These are phyloP conservation scores for Dascillus cervinus DNA, from an alignment of 2,888 invertebrate species.

Conservation along the genomic window DNA sequence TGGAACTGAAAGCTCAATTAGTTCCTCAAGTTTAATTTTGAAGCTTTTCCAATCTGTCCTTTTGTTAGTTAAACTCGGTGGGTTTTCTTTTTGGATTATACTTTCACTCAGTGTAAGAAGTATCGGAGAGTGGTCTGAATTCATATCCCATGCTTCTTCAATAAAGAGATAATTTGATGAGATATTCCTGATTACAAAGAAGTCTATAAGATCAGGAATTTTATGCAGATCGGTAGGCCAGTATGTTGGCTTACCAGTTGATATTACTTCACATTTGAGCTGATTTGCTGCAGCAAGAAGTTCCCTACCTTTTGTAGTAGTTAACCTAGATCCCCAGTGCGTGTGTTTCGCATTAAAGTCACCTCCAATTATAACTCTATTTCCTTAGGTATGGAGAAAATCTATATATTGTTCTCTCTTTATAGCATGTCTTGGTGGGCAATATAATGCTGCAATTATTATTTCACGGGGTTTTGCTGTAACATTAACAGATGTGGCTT, in stretches of 20 bases:
- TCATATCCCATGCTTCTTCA: slow-evolving; percentile 7
- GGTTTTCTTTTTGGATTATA: too few relatives aligned
- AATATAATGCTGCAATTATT: slow-evolving; percentile 10
- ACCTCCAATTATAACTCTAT: slow-evolving; percentile 4
- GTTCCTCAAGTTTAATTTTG: slow-evolving; percentile 6
- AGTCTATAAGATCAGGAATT: too few relatives aligned
- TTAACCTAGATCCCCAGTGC: slow-evolving; percentile 7
- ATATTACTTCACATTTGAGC: slow-evolving; percentile 5
- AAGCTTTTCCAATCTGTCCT: too few relatives aligned
- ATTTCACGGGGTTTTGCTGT: slow-evolving; percentile 8
- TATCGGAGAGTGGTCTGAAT: slow-evolving; percentile 5
- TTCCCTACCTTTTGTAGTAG: slow-evolving; percentile 8
- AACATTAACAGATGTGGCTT: slow-evolving; percentile 10
- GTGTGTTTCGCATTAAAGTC: slow-evolving; percentile 5
- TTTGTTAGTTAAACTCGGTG: too few relatives aligned
- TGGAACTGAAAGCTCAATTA: slow-evolving; percentile 2
- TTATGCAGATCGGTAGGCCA: slow-evolving; percentile 6
- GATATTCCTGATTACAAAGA: slow-evolving; percentile 6
- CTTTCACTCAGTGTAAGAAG: slow-evolving; percentile 3
- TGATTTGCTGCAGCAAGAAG: slow-evolving; percentile 5
- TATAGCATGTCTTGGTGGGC: slow-evolving; percentile 11
- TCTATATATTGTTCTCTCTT: slow-evolving; percentile 14
- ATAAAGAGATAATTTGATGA: slow-evolving; percentile 4
- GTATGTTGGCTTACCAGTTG: slow-evolving; percentile 6
- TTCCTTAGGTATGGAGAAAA: slow-evolving; percentile 6